Evolutionary conservation across 1,140 invertebrate species (phyloP).

Genomic region (Monomorium pharaonis): DNA sequence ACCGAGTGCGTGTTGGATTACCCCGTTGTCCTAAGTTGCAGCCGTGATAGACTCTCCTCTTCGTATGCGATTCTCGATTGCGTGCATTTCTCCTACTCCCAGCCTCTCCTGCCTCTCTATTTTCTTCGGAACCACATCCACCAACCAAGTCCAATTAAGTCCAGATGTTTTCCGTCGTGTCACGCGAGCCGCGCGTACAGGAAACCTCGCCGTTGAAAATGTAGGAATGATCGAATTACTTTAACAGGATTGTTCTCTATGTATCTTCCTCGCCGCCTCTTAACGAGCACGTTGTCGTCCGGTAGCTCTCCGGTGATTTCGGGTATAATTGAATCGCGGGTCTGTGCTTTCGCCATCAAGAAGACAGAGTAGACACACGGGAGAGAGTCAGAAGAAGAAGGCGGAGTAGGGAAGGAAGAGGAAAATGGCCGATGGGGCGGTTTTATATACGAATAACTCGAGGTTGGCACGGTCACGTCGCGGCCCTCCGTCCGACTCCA

Average conservation of each 20-base stretch:
- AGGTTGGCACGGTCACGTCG: constrained; percentile 72
- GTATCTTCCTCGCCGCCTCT: no score
- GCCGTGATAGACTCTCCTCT: background rate
- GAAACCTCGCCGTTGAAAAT: background rate
- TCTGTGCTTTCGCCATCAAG: background rate
- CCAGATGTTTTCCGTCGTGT: background rate
- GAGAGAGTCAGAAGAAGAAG: constrained; percentile 9
- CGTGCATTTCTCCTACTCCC: constrained; percentile 62
- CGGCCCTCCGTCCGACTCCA: constrained; percentile 58
- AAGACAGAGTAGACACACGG: no score
- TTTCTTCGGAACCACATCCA: constrained; percentile 4
- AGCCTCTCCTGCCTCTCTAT: background rate
- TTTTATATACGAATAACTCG: constrained; percentile 79
- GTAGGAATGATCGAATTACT: background rate
- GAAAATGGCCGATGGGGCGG: constrained; percentile 52
- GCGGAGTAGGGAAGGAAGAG: constrained; percentile 51
- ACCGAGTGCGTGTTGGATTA: constrained; percentile 54
- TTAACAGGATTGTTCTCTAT: background rate
- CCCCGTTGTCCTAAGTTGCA: constrained; percentile 34
- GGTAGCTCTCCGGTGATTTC: background rate
- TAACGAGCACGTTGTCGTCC: background rate
- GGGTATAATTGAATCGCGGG: background rate
- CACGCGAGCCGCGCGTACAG: background rate
- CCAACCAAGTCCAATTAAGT: no score
- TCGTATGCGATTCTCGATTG: constrained; percentile 21